Evolutionary conservation across 2,113 vertebrate species (phyloP).

Genomic region (Brachypteracias leptosomus): DNA sequence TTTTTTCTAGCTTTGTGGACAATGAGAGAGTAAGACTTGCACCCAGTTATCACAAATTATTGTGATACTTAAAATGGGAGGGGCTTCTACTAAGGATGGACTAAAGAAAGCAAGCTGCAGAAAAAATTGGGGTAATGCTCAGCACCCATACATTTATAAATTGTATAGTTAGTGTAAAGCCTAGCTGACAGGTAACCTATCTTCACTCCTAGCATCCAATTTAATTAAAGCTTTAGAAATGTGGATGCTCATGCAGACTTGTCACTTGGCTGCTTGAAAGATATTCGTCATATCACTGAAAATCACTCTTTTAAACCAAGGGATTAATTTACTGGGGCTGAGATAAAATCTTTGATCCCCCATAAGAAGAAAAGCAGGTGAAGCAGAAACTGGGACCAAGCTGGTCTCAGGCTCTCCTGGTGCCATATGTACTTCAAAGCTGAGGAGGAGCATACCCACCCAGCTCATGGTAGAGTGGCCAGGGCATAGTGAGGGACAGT

Average conservation of each 20-base stretch:
- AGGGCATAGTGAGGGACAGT: accelerated
- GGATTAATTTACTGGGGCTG: not conserved
- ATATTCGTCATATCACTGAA: not conserved
- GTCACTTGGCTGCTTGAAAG: not conserved
- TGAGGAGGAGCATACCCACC: not conserved
- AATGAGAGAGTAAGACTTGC: not conserved
- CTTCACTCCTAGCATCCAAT: not conserved
- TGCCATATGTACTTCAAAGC: not conserved
- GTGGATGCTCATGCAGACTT: not conserved
- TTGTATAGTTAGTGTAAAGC: not conserved
- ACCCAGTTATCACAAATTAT: not conserved
- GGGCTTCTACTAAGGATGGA: not conserved
- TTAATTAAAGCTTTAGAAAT: not conserved
- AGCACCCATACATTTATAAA: not conserved
- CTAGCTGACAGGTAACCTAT: not conserved
- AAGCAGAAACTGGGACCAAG: not conserved
- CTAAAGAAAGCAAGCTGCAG: not conserved
- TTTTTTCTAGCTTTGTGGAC: not conserved
- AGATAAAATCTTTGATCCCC: not conserved
- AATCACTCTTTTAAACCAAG: not conserved
- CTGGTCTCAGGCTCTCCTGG: not conserved
- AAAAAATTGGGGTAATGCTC: not conserved
- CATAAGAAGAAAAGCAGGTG: not conserved
- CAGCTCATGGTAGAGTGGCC: not conserved
- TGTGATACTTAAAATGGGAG: not conserved